These are phyloP conservation scores for Onychorhynchus coronatus DNA, from an alignment of 2,113 vertebrate species.

Conservation along the genomic window DNA sequence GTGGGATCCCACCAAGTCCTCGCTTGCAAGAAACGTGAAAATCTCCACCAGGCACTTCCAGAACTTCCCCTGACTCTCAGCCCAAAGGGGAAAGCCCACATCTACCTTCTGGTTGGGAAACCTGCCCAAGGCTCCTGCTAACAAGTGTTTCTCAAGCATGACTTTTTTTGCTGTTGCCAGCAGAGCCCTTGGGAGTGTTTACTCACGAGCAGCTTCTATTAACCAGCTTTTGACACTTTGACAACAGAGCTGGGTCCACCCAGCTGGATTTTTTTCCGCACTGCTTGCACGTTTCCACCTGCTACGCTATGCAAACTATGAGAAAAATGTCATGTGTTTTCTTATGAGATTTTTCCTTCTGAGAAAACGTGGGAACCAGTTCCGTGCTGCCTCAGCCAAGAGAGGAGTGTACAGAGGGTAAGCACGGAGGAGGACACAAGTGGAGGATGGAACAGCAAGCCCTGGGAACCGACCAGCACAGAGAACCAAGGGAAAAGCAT, in stretches of 20 bases:
- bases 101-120: neutral
- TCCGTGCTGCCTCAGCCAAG: neutral
- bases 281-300: neutral
- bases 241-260: neutral
- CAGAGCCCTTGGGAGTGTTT: neutral
- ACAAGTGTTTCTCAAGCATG: fast-evolving
- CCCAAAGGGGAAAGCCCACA: neutral
- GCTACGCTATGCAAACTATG: neutral
- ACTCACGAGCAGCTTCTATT: neutral
- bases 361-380: neutral
- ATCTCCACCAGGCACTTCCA: neutral
- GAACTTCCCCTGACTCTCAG: neutral
- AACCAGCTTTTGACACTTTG: neutral
- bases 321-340: neutral
- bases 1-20: neutral
- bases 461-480: neutral
- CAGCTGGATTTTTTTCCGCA: neutral
- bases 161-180: neutral
- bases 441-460: neutral
- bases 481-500: neutral
- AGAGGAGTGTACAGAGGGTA: fast-evolving
- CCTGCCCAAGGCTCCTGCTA: neutral
- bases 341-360: neutral
- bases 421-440: neutral
- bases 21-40: neutral